A percentile compares a stretch with the other conserved stretches of the same genome.
phyloP scores from a whole-genome alignment of 1,140 invertebrate species.

The Aphelenchoides avenae region DNA sequence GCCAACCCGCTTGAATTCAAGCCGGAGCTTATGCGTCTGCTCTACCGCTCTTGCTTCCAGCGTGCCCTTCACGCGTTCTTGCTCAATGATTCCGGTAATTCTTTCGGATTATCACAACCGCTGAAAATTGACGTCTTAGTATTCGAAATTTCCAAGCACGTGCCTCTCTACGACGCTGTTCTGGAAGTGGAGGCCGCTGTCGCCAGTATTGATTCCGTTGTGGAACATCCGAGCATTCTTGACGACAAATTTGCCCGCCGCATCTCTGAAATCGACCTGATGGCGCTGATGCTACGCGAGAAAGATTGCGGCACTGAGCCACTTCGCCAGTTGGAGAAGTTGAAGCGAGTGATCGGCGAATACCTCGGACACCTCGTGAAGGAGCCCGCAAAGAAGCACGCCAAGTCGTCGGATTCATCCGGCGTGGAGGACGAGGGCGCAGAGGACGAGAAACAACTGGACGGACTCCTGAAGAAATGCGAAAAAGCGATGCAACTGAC shows the following conservation, averaged over 20 bases:
- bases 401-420: too few species aligned
- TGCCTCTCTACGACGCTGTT: conserved; percentile 21
- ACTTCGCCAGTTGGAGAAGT: neutral
- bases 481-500: too few species aligned
- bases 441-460: too few species aligned
- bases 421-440: too few species aligned
- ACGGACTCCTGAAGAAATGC: too few species aligned
- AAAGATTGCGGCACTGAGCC: too few species aligned
- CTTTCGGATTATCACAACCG: neutral
- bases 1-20: too few species aligned
- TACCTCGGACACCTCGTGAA: too few species aligned
- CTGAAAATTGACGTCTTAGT: conserved; percentile 64
- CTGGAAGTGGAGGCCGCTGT: conserved; percentile 9
- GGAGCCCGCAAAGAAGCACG: too few species aligned
- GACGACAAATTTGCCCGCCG: neutral
- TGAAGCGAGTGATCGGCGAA: conserved; percentile 14
- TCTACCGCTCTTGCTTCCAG: conserved; percentile 76
- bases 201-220: conserved; percentile 18
- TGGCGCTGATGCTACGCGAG: too few species aligned
- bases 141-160: conserved; percentile 83
- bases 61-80: conserved; percentile 83
- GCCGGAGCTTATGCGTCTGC: conserved; percentile 72
- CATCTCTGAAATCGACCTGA: conserved; percentile 4
- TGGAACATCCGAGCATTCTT: neutral
- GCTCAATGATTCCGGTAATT: conserved; percentile 78